A percentile compares a stretch with the other conserved stretches of the same genome.
Conservation (phyloP, 2,797 vertebrate species). For the Poecilia velifera region DNA sequence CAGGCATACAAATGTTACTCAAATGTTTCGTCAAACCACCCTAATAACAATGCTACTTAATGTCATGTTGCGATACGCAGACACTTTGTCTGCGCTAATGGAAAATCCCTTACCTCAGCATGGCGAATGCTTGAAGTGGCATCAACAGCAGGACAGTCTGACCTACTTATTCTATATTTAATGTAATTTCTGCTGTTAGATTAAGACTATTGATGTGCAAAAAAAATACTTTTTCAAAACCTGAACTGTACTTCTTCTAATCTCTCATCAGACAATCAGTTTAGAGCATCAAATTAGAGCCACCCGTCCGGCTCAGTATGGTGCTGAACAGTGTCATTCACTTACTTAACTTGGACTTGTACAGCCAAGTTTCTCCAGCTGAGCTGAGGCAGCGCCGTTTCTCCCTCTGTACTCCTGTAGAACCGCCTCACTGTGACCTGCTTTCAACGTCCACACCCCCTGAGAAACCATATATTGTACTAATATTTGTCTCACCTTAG, state of each 20-base stretch:
- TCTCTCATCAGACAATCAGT: background rate
- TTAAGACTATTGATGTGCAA: background rate
- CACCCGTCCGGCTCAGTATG: background rate
- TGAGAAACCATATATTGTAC: background rate
- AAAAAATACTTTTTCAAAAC: background rate
- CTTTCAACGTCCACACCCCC: background rate
- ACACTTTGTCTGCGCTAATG: background rate
- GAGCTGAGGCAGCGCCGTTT: background rate
- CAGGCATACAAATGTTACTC: background rate
- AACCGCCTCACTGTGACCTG: background rate
- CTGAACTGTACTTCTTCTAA: background rate
- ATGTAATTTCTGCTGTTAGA: background rate
- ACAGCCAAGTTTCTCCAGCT: background rate
- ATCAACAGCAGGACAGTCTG: background rate
- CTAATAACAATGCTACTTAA: background rate
- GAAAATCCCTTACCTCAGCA: background rate
- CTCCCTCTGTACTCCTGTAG: background rate
- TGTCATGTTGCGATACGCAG: background rate
- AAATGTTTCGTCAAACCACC: background rate
- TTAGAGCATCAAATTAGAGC: background rate
- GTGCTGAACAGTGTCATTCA: background rate
- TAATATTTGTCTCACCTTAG: background rate
- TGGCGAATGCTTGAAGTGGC: background rate
- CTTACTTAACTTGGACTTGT: background rate
- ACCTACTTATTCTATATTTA: background rate